Percentiles rank a stretch among this genome's conserved stretches.
phyloP scores from a whole-genome alignment of 1,140 invertebrate species.

The Neotoxoptera formosana region DNA sequence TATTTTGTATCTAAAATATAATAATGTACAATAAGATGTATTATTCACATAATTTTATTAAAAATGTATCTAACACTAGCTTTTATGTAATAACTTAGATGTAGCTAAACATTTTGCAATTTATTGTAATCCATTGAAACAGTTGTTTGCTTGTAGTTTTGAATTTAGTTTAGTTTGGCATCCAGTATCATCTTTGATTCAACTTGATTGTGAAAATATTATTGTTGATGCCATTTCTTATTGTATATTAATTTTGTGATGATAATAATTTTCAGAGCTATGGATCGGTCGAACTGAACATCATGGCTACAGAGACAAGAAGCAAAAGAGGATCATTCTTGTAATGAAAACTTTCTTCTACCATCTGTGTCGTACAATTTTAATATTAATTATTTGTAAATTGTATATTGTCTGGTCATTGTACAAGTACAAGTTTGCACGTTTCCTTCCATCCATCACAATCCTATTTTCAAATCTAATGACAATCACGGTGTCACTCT shows the following conservation, averaged over 20 bases:
- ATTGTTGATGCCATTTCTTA: not conserved
- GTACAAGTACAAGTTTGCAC: not conserved
- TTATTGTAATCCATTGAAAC: not conserved
- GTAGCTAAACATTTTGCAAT: not conserved
- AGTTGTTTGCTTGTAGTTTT: conserved; percentile 25
- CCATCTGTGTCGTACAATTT: not conserved
- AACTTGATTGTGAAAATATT: not conserved
- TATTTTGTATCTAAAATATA: not conserved
- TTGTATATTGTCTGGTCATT: not conserved
- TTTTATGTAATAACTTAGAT: not conserved
- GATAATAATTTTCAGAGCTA: conserved; percentile 39
- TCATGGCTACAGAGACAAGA: not conserved
- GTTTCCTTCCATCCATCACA: not conserved
- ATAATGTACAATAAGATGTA: not conserved
- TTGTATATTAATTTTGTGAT: not conserved
- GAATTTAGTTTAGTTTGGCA: not conserved
- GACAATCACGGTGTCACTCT: not conserved
- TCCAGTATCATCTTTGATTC: not conserved
- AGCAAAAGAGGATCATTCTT: not conserved
- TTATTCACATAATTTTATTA: not conserved
- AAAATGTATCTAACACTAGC: not conserved
- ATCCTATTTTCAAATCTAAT: not conserved
- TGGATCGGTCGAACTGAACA: conserved; percentile 51
- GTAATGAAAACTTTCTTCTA: not conserved
- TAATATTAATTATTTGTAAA: not conserved